Evolutionary conservation across 2,888 invertebrate species (phyloP), one percentile per base, ranked within the genome.

Genomic region (Drosophila incognita): DNA sequence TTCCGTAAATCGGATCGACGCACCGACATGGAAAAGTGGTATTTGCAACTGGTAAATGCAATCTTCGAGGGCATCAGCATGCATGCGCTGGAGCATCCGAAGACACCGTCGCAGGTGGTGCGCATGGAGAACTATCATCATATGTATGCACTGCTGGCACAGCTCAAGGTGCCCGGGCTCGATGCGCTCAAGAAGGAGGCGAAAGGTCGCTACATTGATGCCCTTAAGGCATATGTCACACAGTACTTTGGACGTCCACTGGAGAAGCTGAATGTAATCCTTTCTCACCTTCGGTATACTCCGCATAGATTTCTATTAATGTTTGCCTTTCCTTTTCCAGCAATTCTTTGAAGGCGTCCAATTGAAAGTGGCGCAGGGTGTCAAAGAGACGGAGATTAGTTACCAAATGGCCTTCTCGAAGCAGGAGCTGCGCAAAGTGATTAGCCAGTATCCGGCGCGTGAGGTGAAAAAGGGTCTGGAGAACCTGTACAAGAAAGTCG

Each of bases 331-430:
- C 2, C 15, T 46, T 2, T 94, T 94, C 35, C 93, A 98, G 97
- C 95, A 95, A 83, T 99, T 99, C 94, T 99, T 99, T 92, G 99
- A 99, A 93, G 98, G 99, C 58, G 98, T 99, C 63, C 96, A 98
- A 93, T 96, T 96, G 76, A 97, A 97, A 92, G 98, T 99, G 74
- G 96, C 97, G 62, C 96, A 97, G 90, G 99, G 99, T 63, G 98
- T 98, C 57, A 98, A 98, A 92, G 97, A 98, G 92, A 98, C 98
- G 49, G 99, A 99, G 94, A 98, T 99, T 64, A 98, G 99, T 91
- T 99, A 98, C 94, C 99, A 99, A 94, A 96, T 98, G 94, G 98
- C 98, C 42, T 99, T 97, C 94, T 98, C 98, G 92, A 98, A 99
- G 94, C 98, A 98, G 94, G 99, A 99, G 94, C 94, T 99, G 83